Conservation (phyloP, 2,113 vertebrate genomes). For the Hirundichthys speculiger region DNA sequence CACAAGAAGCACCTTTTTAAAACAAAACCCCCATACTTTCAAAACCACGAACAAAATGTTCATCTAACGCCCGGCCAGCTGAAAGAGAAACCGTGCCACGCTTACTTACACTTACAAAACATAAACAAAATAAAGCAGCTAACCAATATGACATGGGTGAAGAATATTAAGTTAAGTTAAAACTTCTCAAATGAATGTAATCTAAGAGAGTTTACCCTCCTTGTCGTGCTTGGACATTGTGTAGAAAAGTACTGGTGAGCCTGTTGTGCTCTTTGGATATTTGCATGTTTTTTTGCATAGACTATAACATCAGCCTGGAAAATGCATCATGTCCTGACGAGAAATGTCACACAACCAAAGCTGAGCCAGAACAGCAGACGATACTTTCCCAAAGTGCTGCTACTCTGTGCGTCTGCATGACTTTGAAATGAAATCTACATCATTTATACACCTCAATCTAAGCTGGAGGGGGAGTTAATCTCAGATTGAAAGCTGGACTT, state of each 20-base stretch:
- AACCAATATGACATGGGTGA: not conserved
- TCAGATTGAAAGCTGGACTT: not conserved
- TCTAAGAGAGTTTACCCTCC: not conserved
- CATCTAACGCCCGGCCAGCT: constrained; percentile 8
- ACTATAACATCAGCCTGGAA: constrained; percentile 3
- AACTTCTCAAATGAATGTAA: not conserved
- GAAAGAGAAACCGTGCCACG: constrained; percentile 14
- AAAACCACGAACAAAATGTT: constrained; percentile 38
- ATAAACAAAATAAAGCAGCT: not conserved
- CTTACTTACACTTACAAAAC: constrained; percentile 53
- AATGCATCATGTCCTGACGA: not conserved
- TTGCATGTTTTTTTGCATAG: constrained; percentile 48
- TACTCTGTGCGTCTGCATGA: not conserved
- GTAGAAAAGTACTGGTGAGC: not conserved
- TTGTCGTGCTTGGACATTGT: constrained; percentile 1
- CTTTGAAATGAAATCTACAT: not conserved
- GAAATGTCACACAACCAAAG: not conserved
- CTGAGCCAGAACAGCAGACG: too few relatives aligned
- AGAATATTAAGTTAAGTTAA: not conserved
- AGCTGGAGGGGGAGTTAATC: too few relatives aligned
- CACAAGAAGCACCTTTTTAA: constrained; percentile 16
- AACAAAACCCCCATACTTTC: constrained; percentile 10
- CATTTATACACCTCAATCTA: too few relatives aligned
- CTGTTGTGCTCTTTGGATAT: constrained; percentile 12
- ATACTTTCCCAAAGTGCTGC: too few relatives aligned